Percentiles rank a stretch among this genome's conserved stretches.
Conservation (phyloP, 2,113 vertebrate genomes). For the Lepisosteus oculatus region DNA sequence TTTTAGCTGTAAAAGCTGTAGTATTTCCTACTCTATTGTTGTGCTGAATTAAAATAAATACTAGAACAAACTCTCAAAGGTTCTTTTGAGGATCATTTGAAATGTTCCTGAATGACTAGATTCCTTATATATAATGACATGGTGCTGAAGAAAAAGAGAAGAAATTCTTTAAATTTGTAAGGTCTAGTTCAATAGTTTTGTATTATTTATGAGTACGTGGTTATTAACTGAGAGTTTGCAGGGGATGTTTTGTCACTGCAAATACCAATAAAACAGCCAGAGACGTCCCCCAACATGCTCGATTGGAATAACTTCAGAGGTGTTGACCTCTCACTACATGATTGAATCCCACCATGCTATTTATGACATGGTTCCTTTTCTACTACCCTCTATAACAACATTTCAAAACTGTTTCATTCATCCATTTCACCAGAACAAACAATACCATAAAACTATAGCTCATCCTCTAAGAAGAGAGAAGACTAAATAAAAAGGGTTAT, state of each 20-base stretch:
- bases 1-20: too few species aligned
- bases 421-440: constrained; percentile 38
- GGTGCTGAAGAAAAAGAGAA: too few species aligned
- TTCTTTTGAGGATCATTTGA: too few species aligned
- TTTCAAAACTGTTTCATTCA: constrained; percentile 31
- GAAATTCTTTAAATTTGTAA: too few species aligned
- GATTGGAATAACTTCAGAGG: background rate
- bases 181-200: too few species aligned
- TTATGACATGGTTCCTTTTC: constrained; percentile 4
- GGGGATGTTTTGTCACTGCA: too few species aligned
- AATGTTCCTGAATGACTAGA: too few species aligned
- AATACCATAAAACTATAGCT: constrained; percentile 27
- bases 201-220: background rate
- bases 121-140: too few species aligned
- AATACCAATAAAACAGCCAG: too few species aligned
- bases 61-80: too few species aligned
- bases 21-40: too few species aligned
- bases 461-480: constrained; percentile 20
- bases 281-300: background rate
- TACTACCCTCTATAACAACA: constrained; percentile 27
- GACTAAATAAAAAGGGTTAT: constrained; percentile 28
- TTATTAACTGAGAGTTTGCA: background rate
- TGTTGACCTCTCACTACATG: background rate
- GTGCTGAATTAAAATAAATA: too few species aligned
- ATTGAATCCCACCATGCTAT: background rate